Evolutionary conservation across 2,113 vertebrate genomes (phyloP), one percentile per base, ranked within the genome.

Genomic region (Sinosuthora webbiana): DNA sequence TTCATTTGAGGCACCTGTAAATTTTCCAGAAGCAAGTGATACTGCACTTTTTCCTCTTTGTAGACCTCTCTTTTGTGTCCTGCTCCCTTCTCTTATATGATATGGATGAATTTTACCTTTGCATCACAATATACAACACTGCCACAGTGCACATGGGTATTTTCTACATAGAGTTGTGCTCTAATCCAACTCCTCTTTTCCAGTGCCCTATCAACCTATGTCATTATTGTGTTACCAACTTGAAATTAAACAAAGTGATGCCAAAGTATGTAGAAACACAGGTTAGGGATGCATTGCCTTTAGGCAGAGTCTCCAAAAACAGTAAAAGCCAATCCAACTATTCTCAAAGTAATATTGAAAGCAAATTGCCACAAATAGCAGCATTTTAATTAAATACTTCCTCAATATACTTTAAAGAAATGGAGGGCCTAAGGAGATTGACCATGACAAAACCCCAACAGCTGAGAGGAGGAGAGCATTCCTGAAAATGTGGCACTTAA

Each of bases 381-480:
- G 4, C 11, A 33, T 82, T 95, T 93, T 59, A 63, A 89, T 55
- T 1, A 68, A 89, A 89, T 70, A n/a, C 4, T 93, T 93, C n/a
- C 64, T 37, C 70, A 55, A 59, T 56, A 63, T 11, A 55, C 25
- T 71, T 90, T 71, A 78, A 92, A 82, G 56, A 55, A 16, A 53
- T 44, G 15, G 49, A 81, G 68, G n/a, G n/a, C 37, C 49, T 37
- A 65, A 65, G 30, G 33, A 96, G 57, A 91, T 37, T 90, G 90
- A 91, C 49, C 60, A 52, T 37, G 41, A 93, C 78, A 87, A 78
- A 87, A 56, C 11, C 62, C 4, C 0, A 0, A 75, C 87, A 96
- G 87, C 92, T 95, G 95, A 87, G 67, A 83, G 50, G 49, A 85
- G 79, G 18, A 87, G 10, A 39, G 28, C 52, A 83, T 87, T 91